Evolutionary conservation across 2,113 vertebrate genomes (phyloP), one percentile per base, ranked within the genome.

Genomic region (Hyla sarda): DNA sequence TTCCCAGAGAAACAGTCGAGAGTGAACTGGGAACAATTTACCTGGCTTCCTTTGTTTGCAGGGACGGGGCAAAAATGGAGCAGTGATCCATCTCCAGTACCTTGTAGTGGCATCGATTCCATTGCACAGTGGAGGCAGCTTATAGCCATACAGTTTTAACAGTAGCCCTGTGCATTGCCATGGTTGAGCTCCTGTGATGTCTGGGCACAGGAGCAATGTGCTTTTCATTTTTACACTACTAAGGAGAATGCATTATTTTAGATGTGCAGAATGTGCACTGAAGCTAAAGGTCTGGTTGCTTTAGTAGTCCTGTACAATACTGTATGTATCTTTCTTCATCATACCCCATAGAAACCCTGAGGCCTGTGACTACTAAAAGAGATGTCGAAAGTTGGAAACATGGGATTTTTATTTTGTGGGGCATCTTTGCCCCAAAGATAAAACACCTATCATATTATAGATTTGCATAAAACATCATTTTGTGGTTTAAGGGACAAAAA

Each of bases 11-110:
- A 37, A 37, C 77, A 41, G 34, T 10, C 1, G 4, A 41, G 77
- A 60, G 50, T 60, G 58, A 60, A 54, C 77, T 60, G 32, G 77
- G 77, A 34, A 54, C 60, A 41, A 80, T 60, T 56, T 41, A 58
- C 32, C 21, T 79, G 10, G 34, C 32, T 58, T 48, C n/a, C n/a
- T 37, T 60, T 80, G 77, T 80, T 80, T 80, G 41, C 47, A 16
- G 5, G 23, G 73, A 75, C 4, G 2, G 6, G 41, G 34, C 19
- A 13, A 25, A 75, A 58, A 60, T 25, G 21, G 23, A 60, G 54
- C 56, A 32, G 56, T 50, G 50, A 80, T 41, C 54, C 32, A 45
- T 80, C 56, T 41, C 12, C 23, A 60, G 54, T 60, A 60, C 54
- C 54, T 32, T 45, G 34, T 60, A 25, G 77, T 41, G 54, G 54